Evolutionary conservation across 1,140 invertebrate genomes (phyloP), one percentile per base, ranked within the genome.

Genomic region (Thaumatotibia leucotreta): DNA sequence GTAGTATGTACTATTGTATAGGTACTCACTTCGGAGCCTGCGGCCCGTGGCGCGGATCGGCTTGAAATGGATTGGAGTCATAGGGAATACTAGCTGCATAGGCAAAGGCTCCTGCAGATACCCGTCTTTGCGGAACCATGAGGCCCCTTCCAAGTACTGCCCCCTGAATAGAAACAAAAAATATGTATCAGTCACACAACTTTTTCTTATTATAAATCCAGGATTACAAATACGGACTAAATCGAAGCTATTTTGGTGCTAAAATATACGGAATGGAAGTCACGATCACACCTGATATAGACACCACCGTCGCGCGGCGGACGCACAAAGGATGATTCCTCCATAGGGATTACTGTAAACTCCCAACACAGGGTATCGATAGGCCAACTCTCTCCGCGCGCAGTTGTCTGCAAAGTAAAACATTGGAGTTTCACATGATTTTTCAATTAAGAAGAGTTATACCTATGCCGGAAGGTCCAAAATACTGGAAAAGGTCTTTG

Each of bases 61-160:
- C 80, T 95, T 97, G 78, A 98, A 97, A 81, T 97, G 96, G 79
- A 98, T 96, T 5, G 97, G 94, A 0, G 96, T 96, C 95, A 98
- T 95, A 2, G 94, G 84, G 69, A 93, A 95, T 39, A 97, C 93
- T 23, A 98, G 92, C 80, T 98, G 95, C 94, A 98, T 97, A 0
- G 97, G 94, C 61, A 94, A 84, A 1, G 97, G 95, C 83, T 98
- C 97, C 17, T 94, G 92, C n/a, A 98, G 93, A 75, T 93, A 93
- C 17, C 94, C 93, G 14, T 93, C 93, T 77, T 95, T 95, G 64
- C 92, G 93, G 82, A 96, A 94, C 97, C 97, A 98, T 61, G 96
- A 94, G 4, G 96, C 97, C 1, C 97, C 97, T 91, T 98, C 97
- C 79, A 98, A 92, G 90, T 92, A 98, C 61, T 97, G 91, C 5